Base-by-base conservation (phyloP, 2,797 vertebrate species). In the Acanthornis magna region DNA sequence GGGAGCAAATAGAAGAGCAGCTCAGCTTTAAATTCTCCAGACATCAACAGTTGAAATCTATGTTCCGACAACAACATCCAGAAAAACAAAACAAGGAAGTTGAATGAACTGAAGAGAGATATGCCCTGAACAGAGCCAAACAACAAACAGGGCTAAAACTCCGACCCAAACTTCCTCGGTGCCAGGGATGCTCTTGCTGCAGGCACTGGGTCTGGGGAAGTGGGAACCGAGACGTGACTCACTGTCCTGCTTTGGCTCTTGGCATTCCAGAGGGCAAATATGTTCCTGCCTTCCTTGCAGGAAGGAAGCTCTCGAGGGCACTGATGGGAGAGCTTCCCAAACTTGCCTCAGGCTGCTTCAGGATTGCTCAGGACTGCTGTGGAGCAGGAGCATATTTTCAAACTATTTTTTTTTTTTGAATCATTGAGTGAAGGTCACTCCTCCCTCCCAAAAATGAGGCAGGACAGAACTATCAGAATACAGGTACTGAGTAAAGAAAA, bases 81-180 rank as follows among this genome's bases (percentile, higher is more conserved):
- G 70, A 72, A 80, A 85, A 91, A 84, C 81, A 87, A 93, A 91
- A 66, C 8, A 68, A 93, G 85, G 95, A 95, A 96, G 87, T 60
- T 78, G 89, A 94, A 92, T 21, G 82, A 91, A 86, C 82, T 58
- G 82, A 21, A 62, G 62, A 68, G 40, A 91, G 82, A 94, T 88
- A 88, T 26, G 63, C 17, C 60, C 26, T 75, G 54, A 89, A 29
- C 3, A 50, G 73, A 92, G 87, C 85, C 85, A 93, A 91, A 66
- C 34, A 75, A 25, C 79, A 78, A 88, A 48, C 17, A 63, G 26
- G 5, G 40, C 40, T 84, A n/a, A 50, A 72, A 62, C 62, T 72
- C 89, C 71, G 82, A 78, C 73, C 73, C 73, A 66, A 36, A 50
- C 15, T 55, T 70, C 54, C 62, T 76, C 48, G 6, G 17, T 4